phyloP scores from a whole-genome alignment of 2,797 vertebrate genomes.

The Coregonus ussuriensis region DNA sequence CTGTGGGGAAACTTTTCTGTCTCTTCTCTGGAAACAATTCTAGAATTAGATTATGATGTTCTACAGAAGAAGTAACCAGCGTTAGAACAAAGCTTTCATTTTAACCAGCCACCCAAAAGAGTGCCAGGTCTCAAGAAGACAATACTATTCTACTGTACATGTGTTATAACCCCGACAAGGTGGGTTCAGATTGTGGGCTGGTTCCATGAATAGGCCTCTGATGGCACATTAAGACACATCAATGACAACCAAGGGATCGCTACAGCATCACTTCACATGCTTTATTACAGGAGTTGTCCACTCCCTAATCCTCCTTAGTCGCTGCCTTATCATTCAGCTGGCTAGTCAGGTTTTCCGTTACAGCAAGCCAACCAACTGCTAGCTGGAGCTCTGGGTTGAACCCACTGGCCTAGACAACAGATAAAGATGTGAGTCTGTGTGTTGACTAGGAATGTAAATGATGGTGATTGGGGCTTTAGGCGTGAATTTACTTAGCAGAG shows the following conservation, averaged over 20 bases:
- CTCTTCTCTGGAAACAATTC: conserved; percentile 6
- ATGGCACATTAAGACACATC: conserved; percentile 22
- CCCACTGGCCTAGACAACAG: conserved; percentile 16
- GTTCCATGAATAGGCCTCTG: too few relatives aligned
- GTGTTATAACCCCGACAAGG: background rate
- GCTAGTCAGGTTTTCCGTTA: conserved; percentile 3
- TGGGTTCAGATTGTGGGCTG: background rate
- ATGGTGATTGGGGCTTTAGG: background rate
- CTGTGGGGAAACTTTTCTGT: background rate
- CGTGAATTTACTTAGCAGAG: background rate
- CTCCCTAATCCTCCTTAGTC: background rate
- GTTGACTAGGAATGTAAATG: conserved; percentile 12
- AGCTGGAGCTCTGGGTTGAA: background rate
- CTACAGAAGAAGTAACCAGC: background rate
- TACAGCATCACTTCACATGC: background rate
- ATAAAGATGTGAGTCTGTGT: conserved; percentile 12
- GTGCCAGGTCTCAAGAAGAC: background rate
- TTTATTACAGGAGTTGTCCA: background rate
- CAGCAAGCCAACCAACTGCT: background rate
- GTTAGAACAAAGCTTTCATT: background rate
- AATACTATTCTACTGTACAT: background rate
- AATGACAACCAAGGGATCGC: conserved; percentile 13
- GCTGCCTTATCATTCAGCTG: background rate
- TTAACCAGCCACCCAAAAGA: background rate
- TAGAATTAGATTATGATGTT: conserved; percentile 12